These are phyloP conservation scores for Hypotaenidia okinawae DNA, from an alignment of 2,797 vertebrate genomes.

Conservation along the genomic window DNA sequence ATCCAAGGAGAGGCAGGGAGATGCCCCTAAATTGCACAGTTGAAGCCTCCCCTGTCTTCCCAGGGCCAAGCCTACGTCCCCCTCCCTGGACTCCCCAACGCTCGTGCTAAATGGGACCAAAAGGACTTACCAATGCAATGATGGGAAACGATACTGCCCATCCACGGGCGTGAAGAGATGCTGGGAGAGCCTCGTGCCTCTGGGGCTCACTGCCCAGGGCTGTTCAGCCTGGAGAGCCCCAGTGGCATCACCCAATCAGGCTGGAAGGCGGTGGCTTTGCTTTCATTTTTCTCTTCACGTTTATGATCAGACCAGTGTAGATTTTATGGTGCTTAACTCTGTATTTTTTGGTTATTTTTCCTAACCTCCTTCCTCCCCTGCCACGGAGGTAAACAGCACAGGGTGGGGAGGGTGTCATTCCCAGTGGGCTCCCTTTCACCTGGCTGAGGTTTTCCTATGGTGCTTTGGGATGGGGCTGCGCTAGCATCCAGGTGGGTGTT, in stretches of 20 bases:
- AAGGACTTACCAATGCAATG: neutral
- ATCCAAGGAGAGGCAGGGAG: neutral
- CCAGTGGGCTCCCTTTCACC: neutral
- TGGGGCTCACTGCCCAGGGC: neutral
- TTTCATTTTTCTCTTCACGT: slow-evolving; percentile 33
- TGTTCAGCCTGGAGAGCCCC: neutral
- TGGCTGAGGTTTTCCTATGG: slow-evolving; percentile 13
- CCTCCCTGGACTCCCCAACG: neutral
- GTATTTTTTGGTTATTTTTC: neutral
- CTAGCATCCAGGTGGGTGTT: neutral
- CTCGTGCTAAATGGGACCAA: neutral
- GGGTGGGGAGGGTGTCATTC: neutral
- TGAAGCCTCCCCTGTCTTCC: neutral
- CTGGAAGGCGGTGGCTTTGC: slow-evolving; percentile 41
- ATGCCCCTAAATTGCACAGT: slow-evolving; percentile 15
- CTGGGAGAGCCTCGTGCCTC: neutral
- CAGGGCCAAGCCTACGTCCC: neutral
- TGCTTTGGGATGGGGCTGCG: slow-evolving; percentile 26
- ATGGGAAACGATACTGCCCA: neutral
- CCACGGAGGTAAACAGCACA: neutral
- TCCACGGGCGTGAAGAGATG: neutral
- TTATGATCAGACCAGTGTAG: slow-evolving; percentile 61
- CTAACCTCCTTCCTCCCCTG: slow-evolving; percentile 4
- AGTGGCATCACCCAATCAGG: neutral
- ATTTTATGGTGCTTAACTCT: slow-evolving; percentile 74